Base-by-base conservation (phyloP, 2,797 vertebrate genomes). In the Acomys russatus region DNA sequence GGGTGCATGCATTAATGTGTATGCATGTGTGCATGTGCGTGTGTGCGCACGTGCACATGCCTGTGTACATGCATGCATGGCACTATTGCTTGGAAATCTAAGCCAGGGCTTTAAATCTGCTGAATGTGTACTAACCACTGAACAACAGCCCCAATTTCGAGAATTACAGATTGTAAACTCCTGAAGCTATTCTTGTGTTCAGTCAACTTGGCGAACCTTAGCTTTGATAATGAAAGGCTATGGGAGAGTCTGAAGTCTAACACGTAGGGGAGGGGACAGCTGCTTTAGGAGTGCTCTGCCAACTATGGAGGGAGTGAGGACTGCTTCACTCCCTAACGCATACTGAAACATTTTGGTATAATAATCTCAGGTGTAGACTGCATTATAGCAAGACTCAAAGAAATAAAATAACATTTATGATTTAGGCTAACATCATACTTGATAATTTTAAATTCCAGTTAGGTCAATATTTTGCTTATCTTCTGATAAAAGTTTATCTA, bases 361-460 rank as follows among this genome's bases (percentile, higher is more conserved):
- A 76, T 0, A 84, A 73, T 20, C 54, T 92, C 54, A 54, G 63
- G 68, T 80, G 90, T 1, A 20, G 12, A n/a, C 88, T 66, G 38
- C 30, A 63, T 28, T 22, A 25, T 28, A 71, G 10, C 33, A 38
- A 5, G 44, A 4, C 90, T 59, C 1, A 78, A 74, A 86, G 49
- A 70, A 23, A 94, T 76, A 9, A 66, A 94, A 87, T 51, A 76
- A 76, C 44, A 74, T 63, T 94, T 96, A 73, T 56, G 59, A 90
- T 28, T 70, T 74, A 61, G 22, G 83, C 88, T 92, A 30, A 90
- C 8, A 84, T 0, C 4, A 44, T 33, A 70, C 54, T 71, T 92
- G 51, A 77, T 63, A 25, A 84, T 84, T 95, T 88, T 86, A 56
- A 88, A 85, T 12, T 91, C 76, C 74, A 71, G 17, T 63, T 79